Base-by-base conservation (phyloP, 1,140 invertebrate species). In the Trichoplusia ni region DNA sequence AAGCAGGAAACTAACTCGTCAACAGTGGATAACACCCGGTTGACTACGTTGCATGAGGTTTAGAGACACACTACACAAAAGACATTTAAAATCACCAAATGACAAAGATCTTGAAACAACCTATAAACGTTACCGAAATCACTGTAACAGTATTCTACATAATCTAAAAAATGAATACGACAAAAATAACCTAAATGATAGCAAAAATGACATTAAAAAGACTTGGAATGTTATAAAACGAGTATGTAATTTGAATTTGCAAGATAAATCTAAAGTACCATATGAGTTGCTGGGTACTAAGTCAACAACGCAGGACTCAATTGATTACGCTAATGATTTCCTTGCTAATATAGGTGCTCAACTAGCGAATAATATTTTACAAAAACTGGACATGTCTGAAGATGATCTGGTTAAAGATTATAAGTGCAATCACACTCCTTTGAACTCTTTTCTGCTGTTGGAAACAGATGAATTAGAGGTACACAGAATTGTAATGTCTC, bases 71-170 rank as follows among this genome's bases (percentile, higher is more conserved):
- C 18, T 42, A 2, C 19, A 42, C 16, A 21, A 6, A 42, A 42
- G 19, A 6, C 16, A n/a, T 18, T 21, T 21, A 4, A 42, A 42
- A 6, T 16, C 16, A 21, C 63, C 63, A 31, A 35, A 49, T 14
- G 29, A 64, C 35, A 23, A 38, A 31, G 16, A 11, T 14, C 14
- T 64, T 2, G 18, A 38, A 38, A 3, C 40, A 1, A 58, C 63
- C 2, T 64, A 64, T 21, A 63, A 53, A 27, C 16, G 61, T 13
- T 63, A 62, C 29, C 19, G 59, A 13, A 62, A 62, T 18, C 25
- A 51, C 19, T 47, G 59, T 40, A 62, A 62, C 29, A 2, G 18
- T 18, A 62, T 51, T 25, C 19, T 56, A 9, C 33, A 31, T 8
- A 62, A 62, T 5, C 9, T 54, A 29, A 63, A 46, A 35, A 21